Evolutionary conservation across 2,113 vertebrate species (phyloP), one percentile per base, ranked within the genome.

Genomic region (Phalacrocorax brasilianus): DNA sequence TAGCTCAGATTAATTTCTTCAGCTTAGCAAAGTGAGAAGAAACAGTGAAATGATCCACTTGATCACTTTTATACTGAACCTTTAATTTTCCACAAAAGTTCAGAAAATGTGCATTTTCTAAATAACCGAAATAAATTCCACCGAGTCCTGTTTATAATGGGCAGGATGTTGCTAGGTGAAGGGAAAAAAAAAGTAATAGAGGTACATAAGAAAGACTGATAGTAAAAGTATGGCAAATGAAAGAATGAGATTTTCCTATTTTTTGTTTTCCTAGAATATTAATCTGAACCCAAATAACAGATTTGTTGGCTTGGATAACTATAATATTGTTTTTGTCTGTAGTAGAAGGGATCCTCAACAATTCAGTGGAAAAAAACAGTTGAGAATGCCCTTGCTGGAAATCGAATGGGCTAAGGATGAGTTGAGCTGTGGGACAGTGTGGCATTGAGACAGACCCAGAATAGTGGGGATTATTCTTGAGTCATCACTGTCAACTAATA

Each of bases 391-490:
- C 35, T 49, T 65, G 9, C 47, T 85, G 44, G n/a, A 44, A 84
- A 59, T 9, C 26, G 20, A 67, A 91, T 82, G 61, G 38, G 23
- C 17, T 44, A 61, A 79, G 20, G 12, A 45, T 35, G 35, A 20
- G 8, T 32, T 71, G 49, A 91, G 28, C 6, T 82, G 30, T 19
- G 17, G 21, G 20, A 32, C 3, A 17, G 5, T 0, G 0, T 32
- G 28, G 20, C 65, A 16, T 21, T 45, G 14, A 84, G 50, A 42
- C 6, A 68, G 40, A 63, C 11, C 7, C 7, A 23, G 16, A 63
- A 63, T 7, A n/a, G 9, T 14, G 13, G 9, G 14, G 32, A 27
- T 40, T 17, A 33, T 47, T 12, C 59, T 27, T 71, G 61, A 79
- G 35, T 66, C 21, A 27, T 13, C 28, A 65, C 2, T 49, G 30